Evolutionary conservation across 37 sponge, comb jelly and placozoan genomes (phyloP), one percentile per base, ranked within the genome.

Genomic region (Chondrilla cf. caribensis): DNA sequence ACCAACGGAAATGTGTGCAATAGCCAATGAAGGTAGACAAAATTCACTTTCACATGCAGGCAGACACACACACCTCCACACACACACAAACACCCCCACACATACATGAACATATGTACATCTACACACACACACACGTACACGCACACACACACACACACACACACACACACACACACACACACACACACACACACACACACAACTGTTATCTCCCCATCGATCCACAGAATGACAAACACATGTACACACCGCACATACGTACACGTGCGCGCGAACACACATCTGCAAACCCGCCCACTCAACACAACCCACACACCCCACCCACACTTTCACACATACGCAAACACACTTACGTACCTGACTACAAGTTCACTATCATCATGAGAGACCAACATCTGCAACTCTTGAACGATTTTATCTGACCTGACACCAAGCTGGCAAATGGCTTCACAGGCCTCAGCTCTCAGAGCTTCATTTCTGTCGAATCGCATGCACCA

Each of bases 401-500:
- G 79, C 64, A 94, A 76, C 18, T 83, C 70, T 43, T 43, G 40
- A 2, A 88, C 44, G 0, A 90, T 79, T 25, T 9, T 55, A 19
- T 89, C 80, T 9, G 86, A 57, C 42, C 43, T 80, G 24, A 89
- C 79, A 26, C 81, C 77, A 43, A 95, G 77, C 9, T 28, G 0
- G 15, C 58, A 57, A 3, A 95, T 54, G 26, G 90, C 70, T 17
- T 79, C 81, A 29, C 95, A 95, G 4, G 88, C 94, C 75, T 95
- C 91, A 5, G 94, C 88, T 37, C 95, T 78, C 33, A 95, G 86
- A 64, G 42, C 80, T 33, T 54, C 47, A 36, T 31, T 58, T 82
- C 84, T 88, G 77, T 95, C 94, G 82, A 84, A 92, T 43, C 90
- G 59, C 58, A 87, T 91, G 19, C 67, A 78, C 95, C 95, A 95